Conservation (phyloP, 1,140 invertebrate genomes). For the Cherax destructor region DNA sequence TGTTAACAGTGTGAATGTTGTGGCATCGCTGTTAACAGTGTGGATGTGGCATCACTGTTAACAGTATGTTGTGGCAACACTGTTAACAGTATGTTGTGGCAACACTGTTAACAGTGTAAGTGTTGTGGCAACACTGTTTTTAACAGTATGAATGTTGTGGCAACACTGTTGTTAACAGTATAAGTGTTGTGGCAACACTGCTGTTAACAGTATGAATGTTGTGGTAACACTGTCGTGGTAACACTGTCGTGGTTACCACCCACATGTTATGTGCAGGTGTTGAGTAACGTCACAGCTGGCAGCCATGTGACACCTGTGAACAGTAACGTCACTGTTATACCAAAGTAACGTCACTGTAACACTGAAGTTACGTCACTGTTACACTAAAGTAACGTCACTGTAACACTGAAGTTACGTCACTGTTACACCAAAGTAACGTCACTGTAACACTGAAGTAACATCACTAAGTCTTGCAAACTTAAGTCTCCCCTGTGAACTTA, state of each 20-base stretch:
- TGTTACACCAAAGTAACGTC: no score
- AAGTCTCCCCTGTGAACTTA: neutral
- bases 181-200: neutral
- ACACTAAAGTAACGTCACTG: no score
- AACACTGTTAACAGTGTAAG: neutral
- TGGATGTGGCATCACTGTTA: slow-evolving; percentile 21
- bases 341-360: no score
- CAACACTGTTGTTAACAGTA: neutral
- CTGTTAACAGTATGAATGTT: neutral
- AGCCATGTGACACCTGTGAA: neutral
- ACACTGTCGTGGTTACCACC: neutral
- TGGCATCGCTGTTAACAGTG: neutral
- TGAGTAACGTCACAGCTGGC: slow-evolving; percentile 16
- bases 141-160: neutral
- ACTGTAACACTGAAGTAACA: no score
- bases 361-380: no score
- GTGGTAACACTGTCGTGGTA: neutral
- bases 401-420: no score
- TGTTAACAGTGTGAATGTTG: neutral
- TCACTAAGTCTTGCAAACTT: neutral
- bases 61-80: slow-evolving; percentile 14
- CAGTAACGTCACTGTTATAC: neutral
- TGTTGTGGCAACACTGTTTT: slow-evolving; percentile 1
- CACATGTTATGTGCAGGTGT: slow-evolving; percentile 17
- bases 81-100: neutral